Base-by-base conservation (phyloP, 1,140 invertebrate species). In the Ridgeia piscesae region DNA sequence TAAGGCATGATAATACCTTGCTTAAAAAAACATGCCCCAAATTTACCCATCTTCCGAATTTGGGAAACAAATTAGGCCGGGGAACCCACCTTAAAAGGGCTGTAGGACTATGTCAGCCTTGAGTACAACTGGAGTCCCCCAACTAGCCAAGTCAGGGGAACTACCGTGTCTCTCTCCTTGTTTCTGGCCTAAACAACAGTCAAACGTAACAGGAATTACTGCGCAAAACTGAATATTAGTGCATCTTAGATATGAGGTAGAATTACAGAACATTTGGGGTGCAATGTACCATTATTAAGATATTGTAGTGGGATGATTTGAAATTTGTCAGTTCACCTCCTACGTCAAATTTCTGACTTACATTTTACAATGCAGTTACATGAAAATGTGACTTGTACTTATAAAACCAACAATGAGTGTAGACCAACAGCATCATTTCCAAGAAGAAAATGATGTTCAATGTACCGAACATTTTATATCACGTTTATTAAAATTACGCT, bases 71-170 rank as follows among this genome's bases (percentile, higher is more conserved):
- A 77, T 2, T 77, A 0, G 27, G 2, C 27, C 58, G 27, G 27
- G 58, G 27, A 9, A 77, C 94, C 93, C 94, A 97, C 96, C 96
- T 96, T 96, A 96, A 33, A 95, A 89, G 89, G 96, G 93, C 2
- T 96, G 95, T 42, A 97, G 95, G 35, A 96, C 96, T 35, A 97
- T 96, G 94, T 97, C 96, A 6, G 96, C 96, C 91, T 95, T 95
- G 0, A 97, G 93, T 17, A 96, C 94, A 11, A 97, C 96, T 34
- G 97, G 96, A 21, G 96, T 95, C 48, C 96, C 97, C 97, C 97
- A 97, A n/a, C 95, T 95, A 93, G 96, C 96, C 93, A 97, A 96
- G 92, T 96, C 96, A 6, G 96, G 95, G 93, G 96, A 97, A 94
- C 97, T 97, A 92, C 96, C 96, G 93, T 96, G 96, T 6, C 95